Evolutionary conservation across 2,113 vertebrate species (phyloP), one percentile per base, ranked within the genome.

Genomic region (Centropus unirufus): DNA sequence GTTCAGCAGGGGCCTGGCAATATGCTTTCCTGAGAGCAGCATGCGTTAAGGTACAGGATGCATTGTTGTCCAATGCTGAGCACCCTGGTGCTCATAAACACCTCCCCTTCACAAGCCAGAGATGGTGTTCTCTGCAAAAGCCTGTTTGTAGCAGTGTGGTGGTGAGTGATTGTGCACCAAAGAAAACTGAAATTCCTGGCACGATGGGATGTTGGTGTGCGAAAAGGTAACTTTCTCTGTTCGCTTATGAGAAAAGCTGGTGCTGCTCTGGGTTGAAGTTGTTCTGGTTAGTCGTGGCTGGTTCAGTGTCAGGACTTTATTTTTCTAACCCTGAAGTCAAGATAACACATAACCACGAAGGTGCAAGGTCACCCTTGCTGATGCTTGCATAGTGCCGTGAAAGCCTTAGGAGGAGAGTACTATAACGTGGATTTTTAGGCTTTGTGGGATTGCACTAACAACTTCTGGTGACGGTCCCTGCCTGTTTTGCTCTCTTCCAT

Each of bases 401-500:
- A 61, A 58, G 54, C 49, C 27, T 34, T 27, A 20, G 3, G 7
- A 11, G 55, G n/a, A 58, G 13, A 17, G 11, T 54, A 4, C 20
- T 62, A 0, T 16, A 54, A 51, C 14, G 22, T 19, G 34, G 30
- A 44, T 27, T 64, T 62, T 6, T 15, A 55, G 64, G 39, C 66
- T 62, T 62, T 63, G 66, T 36, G 29, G 8, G 67, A 2, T 30
- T n/a, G 36, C 20, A 11, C 34, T 13, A 62, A 62, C 63, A 51
- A 6, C 39, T 83, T 59, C 9, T 0, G 2, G 0, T 1, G 15
- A 5, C 23, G 24, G 1, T 49, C 55, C 9, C 55, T 32, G 30
- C 54, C 58, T 32, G 49, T 61, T 63, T 52, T n/a, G 10, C 58
- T 23, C 59, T 42, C n/a, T 70, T 27, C 49, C 17, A 22, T 59